Conservation (phyloP, 2,113 vertebrate species). For the Triplophysa rosa region DNA sequence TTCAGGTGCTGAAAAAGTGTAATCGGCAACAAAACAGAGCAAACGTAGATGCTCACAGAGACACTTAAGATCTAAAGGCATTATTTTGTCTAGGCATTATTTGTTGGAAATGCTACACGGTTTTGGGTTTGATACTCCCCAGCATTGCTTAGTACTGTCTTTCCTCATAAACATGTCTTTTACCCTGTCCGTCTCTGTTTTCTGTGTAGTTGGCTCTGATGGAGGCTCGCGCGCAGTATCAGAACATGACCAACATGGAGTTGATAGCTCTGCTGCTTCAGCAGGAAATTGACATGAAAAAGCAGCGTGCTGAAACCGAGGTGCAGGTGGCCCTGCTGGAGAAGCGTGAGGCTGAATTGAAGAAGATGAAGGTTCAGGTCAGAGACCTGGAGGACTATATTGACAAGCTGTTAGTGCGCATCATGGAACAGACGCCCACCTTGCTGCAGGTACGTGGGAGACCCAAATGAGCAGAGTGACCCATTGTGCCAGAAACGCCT, state of each 20-base stretch:
- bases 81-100: too few species aligned
- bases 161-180: background rate
- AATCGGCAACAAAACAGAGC: background rate
- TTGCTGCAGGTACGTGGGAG: constrained; percentile 87
- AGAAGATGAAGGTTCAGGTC: constrained; percentile 84
- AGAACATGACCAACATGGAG: constrained; percentile 92
- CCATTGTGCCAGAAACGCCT: constrained; percentile 29
- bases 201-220: constrained; percentile 55
- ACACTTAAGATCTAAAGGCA: background rate
- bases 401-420: constrained; percentile 90
- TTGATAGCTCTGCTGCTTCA: constrained; percentile 91
- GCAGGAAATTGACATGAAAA: constrained; percentile 82
- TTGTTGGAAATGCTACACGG: too few species aligned
- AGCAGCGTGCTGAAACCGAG: constrained; percentile 74
- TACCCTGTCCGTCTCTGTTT: background rate
- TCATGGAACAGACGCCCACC: constrained; percentile 94
- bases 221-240: constrained; percentile 82
- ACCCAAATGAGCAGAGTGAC: constrained; percentile 67
- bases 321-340: constrained; percentile 69
- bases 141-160: background rate
- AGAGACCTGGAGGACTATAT: constrained; percentile 96
- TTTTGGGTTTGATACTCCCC: background rate
- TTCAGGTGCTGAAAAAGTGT: background rate
- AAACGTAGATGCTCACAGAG: background rate
- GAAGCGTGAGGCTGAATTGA: constrained; percentile 80